A percentile compares a stretch with the other conserved stretches of the same genome.
phyloP scores from a whole-genome alignment of 2,113 vertebrate species.

The Panthera uncia region DNA sequence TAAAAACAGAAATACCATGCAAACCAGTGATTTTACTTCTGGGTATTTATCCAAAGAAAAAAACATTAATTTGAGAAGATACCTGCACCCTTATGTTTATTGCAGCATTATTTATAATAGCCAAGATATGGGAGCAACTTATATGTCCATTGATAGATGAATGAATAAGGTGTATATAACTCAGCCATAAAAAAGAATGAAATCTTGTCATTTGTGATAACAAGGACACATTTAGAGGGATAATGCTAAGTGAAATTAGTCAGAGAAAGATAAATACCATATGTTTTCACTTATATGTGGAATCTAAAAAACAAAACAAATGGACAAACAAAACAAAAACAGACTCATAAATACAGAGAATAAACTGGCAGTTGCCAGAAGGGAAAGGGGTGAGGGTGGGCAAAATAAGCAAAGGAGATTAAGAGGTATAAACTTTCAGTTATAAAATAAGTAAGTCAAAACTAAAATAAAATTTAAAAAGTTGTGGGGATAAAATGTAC shows the following conservation, averaged over 20 bases:
- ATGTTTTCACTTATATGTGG: background rate
- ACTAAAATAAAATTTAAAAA: background rate
- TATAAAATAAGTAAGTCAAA: background rate
- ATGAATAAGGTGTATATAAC: background rate
- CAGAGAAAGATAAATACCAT: background rate
- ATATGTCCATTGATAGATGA: background rate
- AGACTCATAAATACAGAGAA: background rate
- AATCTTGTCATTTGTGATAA: background rate
- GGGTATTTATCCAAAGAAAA: background rate
- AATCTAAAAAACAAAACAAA: background rate
- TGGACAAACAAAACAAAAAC: background rate
- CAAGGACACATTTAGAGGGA: background rate
- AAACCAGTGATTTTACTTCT: background rate
- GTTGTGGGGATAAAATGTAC: background rate
- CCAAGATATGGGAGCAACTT: background rate
- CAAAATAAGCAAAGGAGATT: background rate
- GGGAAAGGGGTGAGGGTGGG: background rate
- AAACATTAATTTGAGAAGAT: background rate
- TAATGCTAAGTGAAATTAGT: background rate
- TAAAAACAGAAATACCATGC: background rate
- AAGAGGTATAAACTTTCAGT: background rate
- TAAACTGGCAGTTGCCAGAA: background rate
- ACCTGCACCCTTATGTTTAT: background rate
- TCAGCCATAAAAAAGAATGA: background rate
- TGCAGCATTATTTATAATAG: background rate